phyloP scores from a whole-genome alignment of 2,113 vertebrate species.

The Seriola aureovittata region DNA sequence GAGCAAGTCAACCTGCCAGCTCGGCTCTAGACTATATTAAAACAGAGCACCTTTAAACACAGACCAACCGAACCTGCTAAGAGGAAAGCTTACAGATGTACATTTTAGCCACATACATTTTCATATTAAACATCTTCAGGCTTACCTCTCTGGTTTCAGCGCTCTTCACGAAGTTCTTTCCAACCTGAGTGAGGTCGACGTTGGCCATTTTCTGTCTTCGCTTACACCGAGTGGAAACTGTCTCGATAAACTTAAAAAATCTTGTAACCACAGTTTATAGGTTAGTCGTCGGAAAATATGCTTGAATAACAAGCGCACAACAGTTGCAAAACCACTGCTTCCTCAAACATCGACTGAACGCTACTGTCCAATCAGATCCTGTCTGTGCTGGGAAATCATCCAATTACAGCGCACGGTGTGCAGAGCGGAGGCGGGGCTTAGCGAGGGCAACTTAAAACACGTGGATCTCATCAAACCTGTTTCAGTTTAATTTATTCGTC shows the following conservation, averaged over 20 bases:
- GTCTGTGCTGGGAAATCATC: neutral
- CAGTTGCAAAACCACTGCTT: constrained; percentile 66
- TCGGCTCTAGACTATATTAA: neutral
- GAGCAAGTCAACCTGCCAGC: neutral
- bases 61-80: neutral
- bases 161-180: constrained; percentile 84
- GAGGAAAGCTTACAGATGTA: neutral
- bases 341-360: constrained; percentile 52
- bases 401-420: constrained; percentile 34
- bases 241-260: neutral
- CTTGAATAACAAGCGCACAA: neutral
- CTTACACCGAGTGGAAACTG: neutral
- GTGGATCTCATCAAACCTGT: neutral
- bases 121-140: neutral
- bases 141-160: constrained; percentile 84
- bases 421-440: neutral
- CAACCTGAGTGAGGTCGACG: constrained; percentile 80
- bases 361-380: constrained; percentile 51
- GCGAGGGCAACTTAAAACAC: neutral
- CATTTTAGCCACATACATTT: neutral
- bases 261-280: rapidly evolving
- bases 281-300: neutral
- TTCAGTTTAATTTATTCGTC: neutral
- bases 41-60: neutral
- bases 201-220: constrained; percentile 70